phyloP scores from a whole-genome alignment of 2,113 vertebrate genomes.

The Oceanodroma tethys region DNA sequence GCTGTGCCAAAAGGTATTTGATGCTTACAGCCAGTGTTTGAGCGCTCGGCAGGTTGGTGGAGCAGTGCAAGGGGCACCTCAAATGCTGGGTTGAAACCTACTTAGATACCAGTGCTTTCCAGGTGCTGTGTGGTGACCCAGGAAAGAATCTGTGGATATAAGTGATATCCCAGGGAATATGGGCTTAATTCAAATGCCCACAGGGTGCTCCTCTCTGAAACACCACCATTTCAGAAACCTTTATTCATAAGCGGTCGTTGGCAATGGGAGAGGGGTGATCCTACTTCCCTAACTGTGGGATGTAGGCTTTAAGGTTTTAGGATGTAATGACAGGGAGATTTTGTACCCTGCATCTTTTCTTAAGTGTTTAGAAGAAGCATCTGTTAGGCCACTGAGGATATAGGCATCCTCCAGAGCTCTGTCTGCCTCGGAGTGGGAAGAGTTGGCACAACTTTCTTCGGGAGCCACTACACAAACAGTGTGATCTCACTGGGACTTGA shows the following conservation, averaged over 20 bases:
- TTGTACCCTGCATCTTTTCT: not conserved
- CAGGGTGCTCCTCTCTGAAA: not conserved
- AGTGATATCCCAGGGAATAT: not conserved
- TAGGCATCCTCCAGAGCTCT: not conserved
- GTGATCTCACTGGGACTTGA: not conserved
- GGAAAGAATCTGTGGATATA: not conserved
- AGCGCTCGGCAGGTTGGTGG: not conserved
- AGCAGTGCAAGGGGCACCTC: not conserved
- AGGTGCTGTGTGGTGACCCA: not conserved
- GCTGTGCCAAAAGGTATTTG: not conserved
- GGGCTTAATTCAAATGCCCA: not conserved
- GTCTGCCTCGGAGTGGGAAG: not conserved
- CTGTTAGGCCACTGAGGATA: not conserved
- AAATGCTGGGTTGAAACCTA: not conserved
- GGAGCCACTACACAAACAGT: not conserved
- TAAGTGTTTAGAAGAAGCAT: not conserved
- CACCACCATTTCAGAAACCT: not conserved
- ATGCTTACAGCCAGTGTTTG: not conserved
- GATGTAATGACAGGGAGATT: not conserved
- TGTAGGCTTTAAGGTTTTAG: not conserved
- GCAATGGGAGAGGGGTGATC: not conserved
- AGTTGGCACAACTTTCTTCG: not conserved
- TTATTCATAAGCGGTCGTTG: not conserved
- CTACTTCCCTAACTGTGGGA: not conserved
- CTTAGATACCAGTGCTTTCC: not conserved